These are phyloP conservation scores for Heptranchias perlo DNA, from an alignment of 2,113 vertebrate species.

Conservation along the genomic window DNA sequence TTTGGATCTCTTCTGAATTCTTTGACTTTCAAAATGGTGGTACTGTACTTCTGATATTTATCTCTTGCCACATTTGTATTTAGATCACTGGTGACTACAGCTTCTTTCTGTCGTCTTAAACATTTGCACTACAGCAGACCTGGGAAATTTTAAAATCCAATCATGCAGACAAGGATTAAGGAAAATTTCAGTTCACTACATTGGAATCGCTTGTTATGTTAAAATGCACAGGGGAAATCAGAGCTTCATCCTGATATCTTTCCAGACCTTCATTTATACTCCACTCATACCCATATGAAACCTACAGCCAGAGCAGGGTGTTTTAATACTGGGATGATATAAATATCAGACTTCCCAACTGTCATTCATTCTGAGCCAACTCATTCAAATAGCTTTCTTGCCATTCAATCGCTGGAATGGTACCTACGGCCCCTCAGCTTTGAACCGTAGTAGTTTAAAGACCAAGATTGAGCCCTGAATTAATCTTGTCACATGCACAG, in stretches of 20 bases:
- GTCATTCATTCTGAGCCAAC: neutral
- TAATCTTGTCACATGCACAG: neutral
- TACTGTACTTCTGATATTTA: neutral
- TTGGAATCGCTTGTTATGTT: neutral
- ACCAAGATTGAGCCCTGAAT: neutral
- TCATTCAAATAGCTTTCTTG: neutral
- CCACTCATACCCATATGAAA: neutral
- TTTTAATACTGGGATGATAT: neutral
- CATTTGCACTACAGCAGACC: neutral
- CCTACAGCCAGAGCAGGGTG: neutral
- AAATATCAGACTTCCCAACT: neutral
- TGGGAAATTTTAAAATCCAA: conserved; percentile 24
- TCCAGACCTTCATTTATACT: conserved; percentile 12
- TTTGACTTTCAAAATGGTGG: neutral
- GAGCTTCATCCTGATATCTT: neutral
- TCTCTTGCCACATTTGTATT: neutral
- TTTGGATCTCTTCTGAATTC: neutral
- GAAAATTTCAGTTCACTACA: neutral
- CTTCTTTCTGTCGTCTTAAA: neutral
- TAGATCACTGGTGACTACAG: neutral
- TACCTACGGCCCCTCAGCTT: neutral
- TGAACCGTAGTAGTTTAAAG: neutral
- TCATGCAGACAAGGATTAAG: neutral
- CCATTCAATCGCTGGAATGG: neutral
- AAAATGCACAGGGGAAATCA: conserved; percentile 27